Evolutionary conservation across 92 coral and sea anemone species (phyloP), one percentile per base, ranked within the genome.

Genomic region (Phenganax stokvisi): DNA sequence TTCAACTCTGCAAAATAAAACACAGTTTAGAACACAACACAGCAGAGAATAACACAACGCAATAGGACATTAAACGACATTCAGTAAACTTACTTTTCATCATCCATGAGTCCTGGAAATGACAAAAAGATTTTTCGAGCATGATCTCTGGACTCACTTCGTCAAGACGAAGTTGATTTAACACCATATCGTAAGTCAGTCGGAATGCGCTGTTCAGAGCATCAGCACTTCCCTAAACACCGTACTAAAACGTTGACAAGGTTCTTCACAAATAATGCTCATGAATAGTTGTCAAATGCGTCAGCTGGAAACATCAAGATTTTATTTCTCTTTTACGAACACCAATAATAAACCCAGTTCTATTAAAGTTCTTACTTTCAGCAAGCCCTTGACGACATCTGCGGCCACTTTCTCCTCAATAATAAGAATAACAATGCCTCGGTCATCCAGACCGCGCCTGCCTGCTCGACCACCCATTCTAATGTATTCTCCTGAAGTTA

Each of bases 391-490:
- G 57, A 97, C 98, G 81, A 94, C 85, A 72, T 94, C 97, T 51
- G 98, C 93, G 8, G 97, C 96, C 98, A 94, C 92, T 78, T 94
- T 94, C 57, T 94, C 98, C 87, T 94, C 98, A 31, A 94, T 85
- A 54, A 94, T 94, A 56, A 94, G 83, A 68, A 94, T 94, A 6
- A 94, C 97, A 17, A 94, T 94, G 29, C 98, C 98, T 77, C 98
- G 88, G 15, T 94, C 98, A 67, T 94, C 98, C 70, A 94, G 85
- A 60, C 98, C 98, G 75, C 98, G 92, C 17, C 98, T 86, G 17
- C 98, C 98, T 65, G 98, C 98, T 76, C 98, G 84, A 61, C 98
- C 98, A 62, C 97, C 89, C 98, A 94, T 94, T 81, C 92, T 97
- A 79, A 94, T 94, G 80, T 94, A 94, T 84, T 94, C 98, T 56